phyloP scores from a whole-genome alignment of 2,797 vertebrate genomes.

The Meda fulgida region DNA sequence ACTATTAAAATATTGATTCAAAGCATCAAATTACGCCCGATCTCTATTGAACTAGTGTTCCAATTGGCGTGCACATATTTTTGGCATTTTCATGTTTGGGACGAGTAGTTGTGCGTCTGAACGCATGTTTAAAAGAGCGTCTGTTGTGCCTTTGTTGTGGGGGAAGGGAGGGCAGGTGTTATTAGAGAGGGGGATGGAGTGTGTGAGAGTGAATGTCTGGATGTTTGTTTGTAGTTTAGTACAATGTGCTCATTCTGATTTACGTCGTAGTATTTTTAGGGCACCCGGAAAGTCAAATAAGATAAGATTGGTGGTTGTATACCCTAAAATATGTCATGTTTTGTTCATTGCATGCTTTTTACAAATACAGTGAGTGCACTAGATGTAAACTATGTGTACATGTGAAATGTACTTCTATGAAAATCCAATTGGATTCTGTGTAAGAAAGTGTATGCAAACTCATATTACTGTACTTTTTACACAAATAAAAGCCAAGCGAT shows the following conservation, averaged over 20 bases:
- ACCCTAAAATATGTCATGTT: neutral
- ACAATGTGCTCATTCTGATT: slow-evolving; percentile 13
- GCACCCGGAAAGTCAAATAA: neutral
- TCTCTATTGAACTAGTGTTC: neutral
- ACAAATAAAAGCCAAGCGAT: neutral
- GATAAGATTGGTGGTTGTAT: neutral
- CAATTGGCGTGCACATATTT: slow-evolving; percentile 30
- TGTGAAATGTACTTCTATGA: neutral
- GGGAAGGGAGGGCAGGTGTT: slow-evolving; percentile 77
- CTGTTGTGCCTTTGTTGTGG: slow-evolving; percentile 59
- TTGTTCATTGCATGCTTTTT: neutral
- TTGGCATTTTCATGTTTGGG: slow-evolving; percentile 55
- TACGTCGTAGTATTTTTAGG: neutral
- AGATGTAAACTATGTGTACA: neutral
- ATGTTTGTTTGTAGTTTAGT: slow-evolving; percentile 54
- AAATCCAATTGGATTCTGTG: neutral
- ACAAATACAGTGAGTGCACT: neutral
- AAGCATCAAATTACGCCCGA: neutral
- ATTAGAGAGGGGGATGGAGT: slow-evolving; percentile 56
- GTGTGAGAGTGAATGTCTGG: slow-evolving; percentile 61
- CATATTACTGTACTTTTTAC: neutral
- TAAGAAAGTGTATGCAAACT: neutral
- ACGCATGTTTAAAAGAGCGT: slow-evolving; percentile 60
- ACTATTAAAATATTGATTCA: neutral
- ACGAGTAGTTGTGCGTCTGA: slow-evolving; percentile 57